Evolutionary conservation across 2,113 vertebrate genomes (phyloP).

Genomic region (Crotophaga sulcirostris): DNA sequence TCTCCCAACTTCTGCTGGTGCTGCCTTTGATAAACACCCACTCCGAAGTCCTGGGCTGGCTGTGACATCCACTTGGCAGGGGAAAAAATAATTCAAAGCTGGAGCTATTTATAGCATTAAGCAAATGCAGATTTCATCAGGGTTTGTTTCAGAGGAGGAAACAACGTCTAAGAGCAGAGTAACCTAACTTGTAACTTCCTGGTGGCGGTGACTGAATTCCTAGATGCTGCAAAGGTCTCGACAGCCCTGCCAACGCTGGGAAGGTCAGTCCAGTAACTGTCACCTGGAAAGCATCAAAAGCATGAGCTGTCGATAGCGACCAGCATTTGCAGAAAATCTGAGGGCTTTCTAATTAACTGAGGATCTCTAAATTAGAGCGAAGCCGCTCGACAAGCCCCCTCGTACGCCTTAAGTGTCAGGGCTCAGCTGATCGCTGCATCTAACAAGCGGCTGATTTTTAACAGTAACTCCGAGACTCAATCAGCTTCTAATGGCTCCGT

Average conservation of each 20-base stretch:
- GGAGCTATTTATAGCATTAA: slow-evolving; percentile 62
- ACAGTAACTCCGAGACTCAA: slow-evolving; percentile 70
- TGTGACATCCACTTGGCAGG: neutral
- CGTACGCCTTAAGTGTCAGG: slow-evolving; percentile 70
- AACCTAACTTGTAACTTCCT: slow-evolving; percentile 76
- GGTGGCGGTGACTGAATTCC: slow-evolving; percentile 59
- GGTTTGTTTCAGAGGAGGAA: slow-evolving; percentile 52
- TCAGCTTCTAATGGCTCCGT: slow-evolving; percentile 71
- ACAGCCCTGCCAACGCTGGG: slow-evolving; percentile 62
- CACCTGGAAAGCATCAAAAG: slow-evolving; percentile 75
- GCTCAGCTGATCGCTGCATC: slow-evolving; percentile 76
- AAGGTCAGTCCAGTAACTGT: slow-evolving; percentile 73
- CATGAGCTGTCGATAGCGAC: slow-evolving; percentile 75
- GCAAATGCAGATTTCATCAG: slow-evolving; percentile 53
- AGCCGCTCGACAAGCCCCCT: slow-evolving; percentile 70
- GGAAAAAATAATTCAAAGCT: neutral
- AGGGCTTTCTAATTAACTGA: slow-evolving; percentile 84
- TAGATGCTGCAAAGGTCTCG: slow-evolving; percentile 57
- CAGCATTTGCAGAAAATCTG: slow-evolving; percentile 75
- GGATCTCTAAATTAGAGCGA: slow-evolving; percentile 79
- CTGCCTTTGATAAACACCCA: neutral
- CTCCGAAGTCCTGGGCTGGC: neutral
- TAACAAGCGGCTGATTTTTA: slow-evolving; percentile 78
- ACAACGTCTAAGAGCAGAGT: slow-evolving; percentile 28
- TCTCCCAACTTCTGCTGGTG: neutral